phyloP scores from a whole-genome alignment of 2,888 invertebrate species.

The Drosophila borealis region DNA sequence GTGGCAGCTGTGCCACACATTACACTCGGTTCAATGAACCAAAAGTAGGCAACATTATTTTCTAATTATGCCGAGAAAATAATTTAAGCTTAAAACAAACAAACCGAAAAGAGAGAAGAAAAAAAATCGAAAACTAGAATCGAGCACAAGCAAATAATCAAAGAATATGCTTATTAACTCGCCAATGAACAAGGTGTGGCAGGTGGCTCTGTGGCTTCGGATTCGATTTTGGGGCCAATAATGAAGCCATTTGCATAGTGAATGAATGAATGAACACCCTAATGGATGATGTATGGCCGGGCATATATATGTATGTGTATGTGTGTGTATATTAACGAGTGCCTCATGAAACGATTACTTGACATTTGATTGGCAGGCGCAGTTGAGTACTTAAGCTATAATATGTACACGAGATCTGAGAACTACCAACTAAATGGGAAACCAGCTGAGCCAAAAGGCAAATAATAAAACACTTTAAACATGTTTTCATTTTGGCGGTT shows the following conservation, averaged over 20 bases:
- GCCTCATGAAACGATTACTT: conserved; percentile 42
- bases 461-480: conserved; percentile 66
- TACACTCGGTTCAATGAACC: conserved; percentile 72
- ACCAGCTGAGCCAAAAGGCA: conserved; percentile 34
- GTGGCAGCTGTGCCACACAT: conserved; percentile 46
- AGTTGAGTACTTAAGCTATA: conserved; percentile 8
- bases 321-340: conserved; percentile 18
- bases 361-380: conserved; percentile 54
- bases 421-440: conserved; percentile 24
- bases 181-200: conserved; percentile 64
- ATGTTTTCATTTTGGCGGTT: conserved; percentile 64
- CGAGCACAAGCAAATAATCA: conserved; percentile 64
- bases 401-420: neutral
- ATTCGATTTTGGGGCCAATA: conserved; percentile 36
- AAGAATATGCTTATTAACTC: conserved; percentile 26
- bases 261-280: conserved; percentile 33
- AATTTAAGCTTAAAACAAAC: conserved; percentile 68
- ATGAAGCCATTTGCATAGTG: conserved; percentile 64
- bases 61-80: conserved; percentile 68
- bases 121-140: conserved; percentile 29
- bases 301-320: conserved; percentile 5
- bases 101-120: conserved; percentile 28
- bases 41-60: conserved; percentile 79
- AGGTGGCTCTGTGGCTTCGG: conserved; percentile 47
- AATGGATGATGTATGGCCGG: conserved; percentile 37